Evolutionary conservation across 2,113 vertebrate genomes (phyloP).

Genomic region (Pomatorhinus ruficollis): DNA sequence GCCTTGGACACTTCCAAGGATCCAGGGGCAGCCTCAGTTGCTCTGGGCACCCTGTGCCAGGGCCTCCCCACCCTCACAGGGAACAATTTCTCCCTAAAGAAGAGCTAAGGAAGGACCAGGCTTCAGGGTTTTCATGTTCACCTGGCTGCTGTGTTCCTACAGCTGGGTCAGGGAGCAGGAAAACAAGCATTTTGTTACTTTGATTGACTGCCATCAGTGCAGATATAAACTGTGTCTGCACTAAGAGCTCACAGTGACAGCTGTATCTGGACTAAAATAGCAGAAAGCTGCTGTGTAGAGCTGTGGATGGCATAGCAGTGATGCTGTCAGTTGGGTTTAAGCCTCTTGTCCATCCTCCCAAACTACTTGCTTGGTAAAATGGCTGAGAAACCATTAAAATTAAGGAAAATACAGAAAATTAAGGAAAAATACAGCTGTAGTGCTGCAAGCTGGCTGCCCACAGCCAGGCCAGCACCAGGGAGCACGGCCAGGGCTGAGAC

Average conservation of each 20-base stretch:
- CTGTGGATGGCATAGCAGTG: accelerated
- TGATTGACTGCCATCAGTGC: not conserved
- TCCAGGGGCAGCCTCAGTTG: not conserved
- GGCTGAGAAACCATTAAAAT: not conserved
- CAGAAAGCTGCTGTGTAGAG: not conserved
- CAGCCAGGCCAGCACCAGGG: accelerated
- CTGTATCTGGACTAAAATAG: not conserved
- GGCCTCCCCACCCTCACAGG: not conserved
- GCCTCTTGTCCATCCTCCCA: too few species aligned
- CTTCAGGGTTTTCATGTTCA: not conserved
- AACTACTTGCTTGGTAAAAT: not conserved
- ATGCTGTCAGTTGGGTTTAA: not conserved
- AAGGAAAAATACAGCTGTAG: not conserved
- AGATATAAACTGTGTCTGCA: not conserved
- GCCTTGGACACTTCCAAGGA: not conserved
- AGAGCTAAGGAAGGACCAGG: not conserved
- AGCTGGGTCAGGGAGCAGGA: not conserved
- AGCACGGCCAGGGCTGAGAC: not conserved
- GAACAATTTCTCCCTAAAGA: not conserved
- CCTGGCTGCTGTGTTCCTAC: not conserved
- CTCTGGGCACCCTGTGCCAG: not conserved
- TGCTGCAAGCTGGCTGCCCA: not conserved
- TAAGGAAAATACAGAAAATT: not conserved
- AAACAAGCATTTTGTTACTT: not conserved
- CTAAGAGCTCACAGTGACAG: not conserved